Base-by-base conservation (phyloP, 2,113 vertebrate genomes). In the Sturnus vulgaris region DNA sequence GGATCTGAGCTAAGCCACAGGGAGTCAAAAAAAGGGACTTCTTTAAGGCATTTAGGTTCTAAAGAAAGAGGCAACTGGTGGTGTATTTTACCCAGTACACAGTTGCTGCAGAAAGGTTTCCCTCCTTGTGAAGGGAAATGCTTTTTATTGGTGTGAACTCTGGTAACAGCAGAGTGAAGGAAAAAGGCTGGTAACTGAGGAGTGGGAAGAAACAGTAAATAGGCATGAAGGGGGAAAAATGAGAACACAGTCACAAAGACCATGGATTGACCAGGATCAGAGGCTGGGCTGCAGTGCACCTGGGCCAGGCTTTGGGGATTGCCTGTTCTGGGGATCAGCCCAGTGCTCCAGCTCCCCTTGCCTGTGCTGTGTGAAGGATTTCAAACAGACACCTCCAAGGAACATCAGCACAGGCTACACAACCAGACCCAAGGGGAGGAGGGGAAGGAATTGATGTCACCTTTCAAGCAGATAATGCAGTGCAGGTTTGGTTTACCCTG, bases 201-300 rank as follows among this genome's bases (percentile, higher is more conserved):
- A 64, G 64, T 28, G 28, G 13, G 30, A 65, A 69, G 23, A 57
- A 59, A n/a, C 2, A 23, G 27, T 47, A 44, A 53, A 66, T 1
- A 57, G 25, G 25, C 66, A 50, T 20, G 44, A 84, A 11, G 8
- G 8, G 10, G 1, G 2, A 0, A 9, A 12, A 50, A 1, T 1
- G 49, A 80, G 53, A 11, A 35, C 22, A 40, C 19, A 68, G 24
- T 30, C 17, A 4, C 1, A 4, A 8, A 31, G 61, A n/a, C 14
- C 40, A 17, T 12, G 53, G 30, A 8, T 15, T 76, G 72, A 19
- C 20, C 42, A 20, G 72, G 55, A 25, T n/a, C 22, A 73, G 77
- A 44, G 57, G 57, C 42, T n/a, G 68, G 55, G 53, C 56, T 71
- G 46, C 2, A 2, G 72, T 2, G 1, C 30, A 15, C 22, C 59